Conservation (phyloP, 1,140 invertebrate genomes). For the Achatina immaculata region DNA sequence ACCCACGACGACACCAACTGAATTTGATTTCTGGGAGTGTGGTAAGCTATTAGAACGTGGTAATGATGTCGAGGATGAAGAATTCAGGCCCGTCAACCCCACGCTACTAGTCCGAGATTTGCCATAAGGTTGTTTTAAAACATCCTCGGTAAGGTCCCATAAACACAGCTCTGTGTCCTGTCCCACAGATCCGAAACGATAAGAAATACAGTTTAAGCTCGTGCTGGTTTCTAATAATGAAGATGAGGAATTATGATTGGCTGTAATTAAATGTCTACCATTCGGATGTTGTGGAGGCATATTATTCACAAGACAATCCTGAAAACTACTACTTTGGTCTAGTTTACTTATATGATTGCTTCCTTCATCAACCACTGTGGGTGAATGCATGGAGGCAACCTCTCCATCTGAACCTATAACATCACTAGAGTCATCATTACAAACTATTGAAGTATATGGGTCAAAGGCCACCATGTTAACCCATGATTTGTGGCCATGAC, state of each 20-base stretch:
- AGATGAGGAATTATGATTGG: slow-evolving; percentile 45
- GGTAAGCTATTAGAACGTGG: slow-evolving; percentile 61
- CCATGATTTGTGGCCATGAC: slow-evolving; percentile 95
- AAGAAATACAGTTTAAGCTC: slow-evolving; percentile 69
- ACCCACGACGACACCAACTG: slow-evolving; percentile 42
- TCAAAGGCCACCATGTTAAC: slow-evolving; percentile 96
- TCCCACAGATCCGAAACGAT: slow-evolving; percentile 94
- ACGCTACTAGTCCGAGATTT: slow-evolving; percentile 59
- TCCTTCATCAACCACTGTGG: slow-evolving; percentile 62
- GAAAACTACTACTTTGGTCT: not conserved
- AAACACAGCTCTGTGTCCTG: slow-evolving; percentile 98
- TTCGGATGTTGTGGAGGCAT: slow-evolving; percentile 41
- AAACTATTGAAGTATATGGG: slow-evolving; percentile 82
- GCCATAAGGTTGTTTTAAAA: slow-evolving; percentile 76
- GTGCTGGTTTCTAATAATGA: slow-evolving; percentile 31
- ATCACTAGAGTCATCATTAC: slow-evolving; percentile 49
- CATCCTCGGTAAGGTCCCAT: slow-evolving; percentile 98
- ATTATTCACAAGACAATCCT: not conserved
- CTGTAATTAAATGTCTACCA: slow-evolving; percentile 38
- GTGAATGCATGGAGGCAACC: not conserved
- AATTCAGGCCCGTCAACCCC: slow-evolving; percentile 39
- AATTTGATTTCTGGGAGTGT: slow-evolving; percentile 61
- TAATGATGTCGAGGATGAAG: slow-evolving; percentile 45
- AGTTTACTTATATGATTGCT: slow-evolving; percentile 30
- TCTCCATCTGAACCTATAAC: slow-evolving; percentile 26